Evolutionary conservation across 2,113 vertebrate genomes (phyloP), one percentile per base, ranked within the genome.

Genomic region (Sebastes fasciatus): DNA sequence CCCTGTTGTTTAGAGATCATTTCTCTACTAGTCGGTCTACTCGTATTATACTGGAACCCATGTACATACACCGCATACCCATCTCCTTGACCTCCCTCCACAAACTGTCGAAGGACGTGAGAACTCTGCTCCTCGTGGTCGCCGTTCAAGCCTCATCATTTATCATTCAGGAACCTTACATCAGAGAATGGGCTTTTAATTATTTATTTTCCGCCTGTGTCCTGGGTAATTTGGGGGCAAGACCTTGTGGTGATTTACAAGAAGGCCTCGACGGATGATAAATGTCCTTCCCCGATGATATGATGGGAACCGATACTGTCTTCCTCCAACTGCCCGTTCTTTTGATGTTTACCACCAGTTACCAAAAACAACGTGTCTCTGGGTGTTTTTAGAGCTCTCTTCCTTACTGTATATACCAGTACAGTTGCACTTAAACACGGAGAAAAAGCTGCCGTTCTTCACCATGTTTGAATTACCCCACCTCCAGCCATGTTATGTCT

Each of bases 141-240:
- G 7, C 70, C 46, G 43, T 58, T 64, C 14, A 46, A 70, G 46
- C 19, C 9, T 85, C 63, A 40, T 74, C 81, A 74, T 91, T 80
- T 61, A 86, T 89, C 86, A 87, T 86, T 83, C 70, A 77, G 79
- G 65, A 71, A 46, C 14, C 21, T 77, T 48, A 49, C 54, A 64
- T 77, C 66, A 83, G 34, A 85, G 83, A 82, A 82, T 51, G 55
- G 57, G 8, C 68, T 73, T 86, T 86, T 90, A 88, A 90, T 91
- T 82, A 88, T 91, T 90, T 85, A 90, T 87, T 88, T 88, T 75
- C 77, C 42, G 34, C 19, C 77, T 72, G 65, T 86, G 84, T 90
- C 75, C 71, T n/a, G 61, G 48, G 66, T 87, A 84, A 85, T 89
- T 83, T 80, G 49, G 71, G 68, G 77, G 43, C 70, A 62, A 72